Conservation (phyloP, 2,888 invertebrate genomes). For the Tetheella fluctuosa region DNA sequence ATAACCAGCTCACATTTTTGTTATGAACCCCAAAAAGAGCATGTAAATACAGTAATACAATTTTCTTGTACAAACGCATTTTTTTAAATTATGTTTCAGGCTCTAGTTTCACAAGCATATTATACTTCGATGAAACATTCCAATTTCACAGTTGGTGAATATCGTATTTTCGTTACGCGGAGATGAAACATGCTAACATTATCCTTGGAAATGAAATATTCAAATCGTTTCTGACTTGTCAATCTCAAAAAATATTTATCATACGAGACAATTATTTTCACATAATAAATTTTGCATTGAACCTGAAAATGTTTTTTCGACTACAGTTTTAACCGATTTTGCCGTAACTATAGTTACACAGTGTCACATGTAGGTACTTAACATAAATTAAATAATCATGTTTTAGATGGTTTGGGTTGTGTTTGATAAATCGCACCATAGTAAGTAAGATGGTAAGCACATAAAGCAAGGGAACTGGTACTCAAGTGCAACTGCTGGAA, state of each 20-base stretch:
- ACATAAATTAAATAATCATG: no score
- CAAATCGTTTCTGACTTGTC: constrained; percentile 14
- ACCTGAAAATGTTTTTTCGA: neutral
- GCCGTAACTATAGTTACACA: no score
- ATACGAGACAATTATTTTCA: neutral
- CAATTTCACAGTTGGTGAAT: constrained; percentile 34
- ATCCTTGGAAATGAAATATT: constrained; percentile 19
- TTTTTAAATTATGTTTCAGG: neutral
- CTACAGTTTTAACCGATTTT: neutral
- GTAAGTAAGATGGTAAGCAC: no score
- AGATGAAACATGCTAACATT: constrained; percentile 18
- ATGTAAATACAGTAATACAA: neutral
- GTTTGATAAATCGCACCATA: no score
- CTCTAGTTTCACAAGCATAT: neutral
- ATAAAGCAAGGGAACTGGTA: no score
- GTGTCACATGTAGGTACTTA: no score
- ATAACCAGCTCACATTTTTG: no score
- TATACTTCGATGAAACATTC: constrained; percentile 21
- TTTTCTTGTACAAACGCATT: neutral
- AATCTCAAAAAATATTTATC: constrained; percentile 2
- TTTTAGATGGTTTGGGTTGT: no score
- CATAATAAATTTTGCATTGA: neutral
- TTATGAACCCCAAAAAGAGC: no score
- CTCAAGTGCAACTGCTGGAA: no score
- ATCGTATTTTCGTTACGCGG: constrained; percentile 21